A percentile compares a stretch with the other conserved stretches of the same genome.
Evolutionary conservation across 2,888 invertebrate species (phyloP).

Genomic region (Drosophila multiciliata): DNA sequence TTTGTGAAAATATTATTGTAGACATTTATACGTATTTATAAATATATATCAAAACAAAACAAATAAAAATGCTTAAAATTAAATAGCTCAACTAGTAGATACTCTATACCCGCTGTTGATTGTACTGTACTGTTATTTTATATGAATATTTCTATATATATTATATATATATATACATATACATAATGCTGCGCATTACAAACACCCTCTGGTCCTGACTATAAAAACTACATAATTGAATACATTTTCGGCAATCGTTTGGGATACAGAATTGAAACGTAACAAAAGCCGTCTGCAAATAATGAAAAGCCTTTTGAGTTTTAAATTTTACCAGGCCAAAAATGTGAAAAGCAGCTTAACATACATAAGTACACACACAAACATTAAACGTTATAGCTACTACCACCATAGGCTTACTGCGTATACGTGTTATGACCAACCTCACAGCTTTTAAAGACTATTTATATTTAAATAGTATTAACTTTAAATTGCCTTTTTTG

Average conservation of each 20-base stretch:
- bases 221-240: conserved; percentile 2
- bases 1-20: conserved; percentile 16
- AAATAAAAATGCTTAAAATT: background rate
- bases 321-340: background rate
- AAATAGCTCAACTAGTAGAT: conserved; percentile 11
- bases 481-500: background rate
- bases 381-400: background rate
- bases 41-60: conserved; percentile 41
- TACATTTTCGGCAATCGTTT: conserved; percentile 3
- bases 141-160: background rate
- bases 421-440: background rate
- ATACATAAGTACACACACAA: background rate
- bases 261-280: background rate
- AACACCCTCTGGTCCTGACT: background rate
- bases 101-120: conserved; percentile 8
- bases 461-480: background rate
- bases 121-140: background rate
- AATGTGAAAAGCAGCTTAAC: background rate
- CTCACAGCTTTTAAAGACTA: background rate
- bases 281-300: background rate
- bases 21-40: conserved; percentile 31
- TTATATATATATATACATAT: background rate
- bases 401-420: background rate
- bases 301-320: background rate
- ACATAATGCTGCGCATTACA: background rate